Base-by-base conservation (phyloP, 2,797 vertebrate species). In the Cirrhinus molitorella region DNA sequence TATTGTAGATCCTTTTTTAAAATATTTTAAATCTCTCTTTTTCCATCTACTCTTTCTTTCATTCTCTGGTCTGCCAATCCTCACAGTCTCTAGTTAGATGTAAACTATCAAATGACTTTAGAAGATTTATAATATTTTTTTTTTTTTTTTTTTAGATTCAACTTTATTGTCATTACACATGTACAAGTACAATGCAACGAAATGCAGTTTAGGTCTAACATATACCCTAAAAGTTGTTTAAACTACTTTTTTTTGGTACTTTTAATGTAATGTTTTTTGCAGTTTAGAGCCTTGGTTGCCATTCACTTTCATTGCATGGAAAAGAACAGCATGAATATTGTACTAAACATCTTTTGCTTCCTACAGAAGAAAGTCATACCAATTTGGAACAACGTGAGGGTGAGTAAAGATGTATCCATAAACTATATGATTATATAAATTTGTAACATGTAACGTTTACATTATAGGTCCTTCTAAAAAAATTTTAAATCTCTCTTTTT, bases 381-480 rank as follows among this genome's bases (percentile, higher is more conserved):
- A 0, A 11, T 49, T 71, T 71, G 9, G 8, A 72, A 72, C 47
- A 51, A 21, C 47, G 2, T 19, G 23, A 51, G 45, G 9, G 13
- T 70, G 7, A 45, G 7, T 47, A 2, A 73, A 8, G 7, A 37
- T 55, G 12, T 3, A 34, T 14, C 17, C 11, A 21, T 14, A 45
- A 43, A 55, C 6, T 40, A 53, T 73, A 7, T 25, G n/a, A 19
- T 37, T 37, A 74, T 55, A 5, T 10, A 76, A 43, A 43, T 37
- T 14, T 59, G n/a, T 51, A 59, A 3, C 9, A 57, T 57, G n/a
- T 9, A 23, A 23, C 3, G 7, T 67, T 40, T 79, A 2, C 3
- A 80, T 45, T 10, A 51, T 12, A 34, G 4, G n/a, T 67, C 19
- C 34, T 78, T 59, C 59, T 61, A n/a, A 80, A n/a, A 28, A 75